Conservation (phyloP, 2,113 vertebrate genomes). For the Lepidothrix coronata region DNA sequence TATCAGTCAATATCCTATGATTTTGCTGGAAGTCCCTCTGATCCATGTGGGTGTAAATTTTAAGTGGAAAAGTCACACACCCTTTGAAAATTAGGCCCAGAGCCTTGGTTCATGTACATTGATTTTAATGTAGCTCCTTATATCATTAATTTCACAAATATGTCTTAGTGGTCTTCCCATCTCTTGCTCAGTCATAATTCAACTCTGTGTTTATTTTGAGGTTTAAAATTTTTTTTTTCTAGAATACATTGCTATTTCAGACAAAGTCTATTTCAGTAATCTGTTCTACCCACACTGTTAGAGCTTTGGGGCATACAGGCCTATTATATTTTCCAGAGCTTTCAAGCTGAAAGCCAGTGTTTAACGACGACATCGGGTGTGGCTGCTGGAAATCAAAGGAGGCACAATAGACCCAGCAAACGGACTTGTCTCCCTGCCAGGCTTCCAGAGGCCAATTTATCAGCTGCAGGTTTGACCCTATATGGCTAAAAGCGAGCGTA, state of each 20-base stretch:
- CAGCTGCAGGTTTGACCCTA: conserved; percentile 62
- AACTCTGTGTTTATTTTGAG: neutral
- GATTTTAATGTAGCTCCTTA: neutral
- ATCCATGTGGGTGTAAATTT: neutral
- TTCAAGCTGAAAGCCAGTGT: conserved; percentile 50
- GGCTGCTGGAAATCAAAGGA: conserved; percentile 63
- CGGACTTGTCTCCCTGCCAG: conserved; percentile 58
- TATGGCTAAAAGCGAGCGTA: conserved; percentile 45
- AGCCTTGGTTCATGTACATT: neutral
- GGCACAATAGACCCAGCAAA: conserved; percentile 54
- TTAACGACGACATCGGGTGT: conserved; percentile 47
- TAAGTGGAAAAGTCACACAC: neutral
- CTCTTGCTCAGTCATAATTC: neutral
- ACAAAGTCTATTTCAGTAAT: conserved; percentile 34
- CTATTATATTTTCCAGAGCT: conserved; percentile 57
- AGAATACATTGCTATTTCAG: conserved; percentile 20
- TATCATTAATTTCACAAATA: neutral
- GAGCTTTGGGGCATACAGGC: conserved; percentile 3
- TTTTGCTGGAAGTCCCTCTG: neutral
- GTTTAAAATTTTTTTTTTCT: conserved; percentile 22
- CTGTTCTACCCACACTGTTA: conserved; percentile 20
- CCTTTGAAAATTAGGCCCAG: neutral
- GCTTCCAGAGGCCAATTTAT: conserved; percentile 58
- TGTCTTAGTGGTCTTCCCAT: neutral
- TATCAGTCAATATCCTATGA: neutral